Evolutionary conservation across 30 jellyfish, hydroid and myxozoan genomes (phyloP).

Genomic region (Cassiopea andromeda): DNA sequence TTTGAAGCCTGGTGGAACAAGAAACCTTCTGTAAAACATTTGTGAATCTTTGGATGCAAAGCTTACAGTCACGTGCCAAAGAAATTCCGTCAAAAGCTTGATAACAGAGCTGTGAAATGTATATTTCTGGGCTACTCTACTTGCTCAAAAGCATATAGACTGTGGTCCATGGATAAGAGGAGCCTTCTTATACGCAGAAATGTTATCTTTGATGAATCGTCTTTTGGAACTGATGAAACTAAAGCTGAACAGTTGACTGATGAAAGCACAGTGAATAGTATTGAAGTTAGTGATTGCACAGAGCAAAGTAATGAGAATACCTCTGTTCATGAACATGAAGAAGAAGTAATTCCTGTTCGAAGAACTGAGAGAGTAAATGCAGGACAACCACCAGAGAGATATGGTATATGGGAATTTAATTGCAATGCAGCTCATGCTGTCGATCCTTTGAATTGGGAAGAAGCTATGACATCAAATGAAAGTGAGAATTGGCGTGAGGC

Average conservation of each 20-base stretch:
- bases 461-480: background rate
- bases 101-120: slow-evolving; percentile 27
- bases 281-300: background rate
- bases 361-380: background rate
- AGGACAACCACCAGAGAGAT: background rate
- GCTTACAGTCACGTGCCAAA: slow-evolving; percentile 19
- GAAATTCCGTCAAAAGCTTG: slow-evolving; percentile 21
- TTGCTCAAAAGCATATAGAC: slow-evolving; percentile 31
- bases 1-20: slow-evolving; percentile 51
- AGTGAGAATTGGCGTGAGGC: background rate
- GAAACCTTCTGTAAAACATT: slow-evolving; percentile 55
- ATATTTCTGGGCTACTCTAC: slow-evolving; percentile 54
- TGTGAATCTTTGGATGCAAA: slow-evolving; percentile 58
- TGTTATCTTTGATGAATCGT: background rate
- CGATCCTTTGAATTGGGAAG: background rate
- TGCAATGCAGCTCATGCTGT: background rate
- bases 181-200: slow-evolving; percentile 5
- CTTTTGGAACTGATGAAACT: background rate
- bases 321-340: background rate
- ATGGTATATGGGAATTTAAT: background rate
- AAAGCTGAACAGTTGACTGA: background rate
- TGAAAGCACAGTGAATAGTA: background rate
- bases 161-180: slow-evolving; percentile 40
- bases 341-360: background rate
- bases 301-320: background rate